Evolutionary conservation across 2,113 vertebrate genomes (phyloP), one percentile per base, ranked within the genome.

Genomic region (Poicephalus meyeri): DNA sequence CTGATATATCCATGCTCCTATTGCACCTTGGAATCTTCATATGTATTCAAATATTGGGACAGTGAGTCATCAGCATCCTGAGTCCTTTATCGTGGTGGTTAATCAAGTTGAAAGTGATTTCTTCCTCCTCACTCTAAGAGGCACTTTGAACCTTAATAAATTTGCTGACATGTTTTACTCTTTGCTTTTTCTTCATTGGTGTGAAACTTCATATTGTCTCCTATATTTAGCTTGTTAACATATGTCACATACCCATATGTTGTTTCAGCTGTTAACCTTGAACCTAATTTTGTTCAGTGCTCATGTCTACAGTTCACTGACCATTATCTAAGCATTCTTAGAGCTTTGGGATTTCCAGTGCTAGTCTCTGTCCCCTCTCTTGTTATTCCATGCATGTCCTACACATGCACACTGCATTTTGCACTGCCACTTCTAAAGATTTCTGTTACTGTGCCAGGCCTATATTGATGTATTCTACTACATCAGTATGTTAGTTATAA

Each of bases 171-270:
- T 31, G 6, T 35, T 86, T 55, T 61, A 41, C 16, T 50, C 8
- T 66, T 73, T 39, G 1, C 1, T 84, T 83, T 79, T 70, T 46
- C 18, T 55, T 76, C 16, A 35, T 11, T 17, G 6, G 11, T 80
- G 11, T 47, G 23, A 61, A 80, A 52, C 5, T 26, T 42, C 13
- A 29, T 5, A 35, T 46, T 71, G 9, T 46, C 50, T 66, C 29
- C 42, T 33, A 3, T 46, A 37, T 35, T 55, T 70, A 1, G 10
- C 31, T 60, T 16, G 3, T 60, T 78, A 69, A 25, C 8, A 4
- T 33, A 6, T 20, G 7, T 49, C 33, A 33, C 4, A 39, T 29
- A 60, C 0, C 1, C 4, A 1, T 19, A 23, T 10, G 44, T 78
- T 64, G 19, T 58, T 53, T 86, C 41, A 29, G 21, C 6, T 73